These are phyloP conservation scores for Muricea muricata DNA, from an alignment of 92 coral and sea anemone genomes.

Conservation along the genomic window DNA sequence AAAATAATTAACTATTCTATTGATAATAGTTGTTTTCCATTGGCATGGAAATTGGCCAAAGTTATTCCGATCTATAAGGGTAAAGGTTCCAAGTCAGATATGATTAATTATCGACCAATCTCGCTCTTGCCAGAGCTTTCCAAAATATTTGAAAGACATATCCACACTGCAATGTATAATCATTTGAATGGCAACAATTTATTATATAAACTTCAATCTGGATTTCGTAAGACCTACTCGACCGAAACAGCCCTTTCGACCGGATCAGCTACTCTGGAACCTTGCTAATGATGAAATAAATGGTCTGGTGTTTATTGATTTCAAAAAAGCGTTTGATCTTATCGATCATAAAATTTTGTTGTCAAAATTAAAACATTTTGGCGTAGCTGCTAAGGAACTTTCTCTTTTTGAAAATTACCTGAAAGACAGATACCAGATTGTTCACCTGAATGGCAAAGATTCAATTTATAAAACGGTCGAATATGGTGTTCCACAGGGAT, in stretches of 20 bases:
- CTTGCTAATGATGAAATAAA: too few species aligned
- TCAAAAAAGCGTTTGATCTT: background rate
- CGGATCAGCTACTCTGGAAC: too few species aligned
- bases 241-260: constrained; percentile 16
- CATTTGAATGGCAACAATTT: too few species aligned
- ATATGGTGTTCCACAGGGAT: background rate
- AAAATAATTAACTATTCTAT: too few species aligned
- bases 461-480: background rate
- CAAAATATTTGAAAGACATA: background rate
- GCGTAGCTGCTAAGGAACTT: background rate
- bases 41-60: too few species aligned
- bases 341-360: background rate
- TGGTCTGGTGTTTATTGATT: background rate
- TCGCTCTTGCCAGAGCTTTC: background rate
- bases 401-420: constrained; percentile 5
- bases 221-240: too few species aligned
- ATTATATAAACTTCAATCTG: too few species aligned
- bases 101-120: background rate
- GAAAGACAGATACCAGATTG: constrained; percentile 9
- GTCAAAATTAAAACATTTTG: background rate
- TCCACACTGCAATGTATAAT: background rate
- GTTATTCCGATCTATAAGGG: too few species aligned
- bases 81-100: too few species aligned
- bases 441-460: background rate
- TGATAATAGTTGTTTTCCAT: too few species aligned